phyloP scores from a whole-genome alignment of 2,797 vertebrate species.

The Myotis pilosus region DNA sequence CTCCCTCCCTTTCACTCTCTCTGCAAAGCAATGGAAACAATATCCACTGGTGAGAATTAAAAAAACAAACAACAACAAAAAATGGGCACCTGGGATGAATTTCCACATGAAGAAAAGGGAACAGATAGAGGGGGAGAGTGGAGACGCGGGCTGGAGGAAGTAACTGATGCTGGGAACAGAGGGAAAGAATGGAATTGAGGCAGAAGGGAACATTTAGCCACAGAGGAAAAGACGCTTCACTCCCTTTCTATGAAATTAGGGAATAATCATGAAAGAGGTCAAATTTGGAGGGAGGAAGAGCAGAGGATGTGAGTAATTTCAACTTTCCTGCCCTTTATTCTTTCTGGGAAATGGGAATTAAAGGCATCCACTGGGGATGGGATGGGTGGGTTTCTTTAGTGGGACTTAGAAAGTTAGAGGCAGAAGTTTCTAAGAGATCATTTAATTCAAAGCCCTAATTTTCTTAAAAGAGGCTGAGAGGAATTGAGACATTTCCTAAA shows the following conservation, averaged over 20 bases:
- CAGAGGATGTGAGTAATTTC: not conserved
- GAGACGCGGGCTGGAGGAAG: rapidly evolving
- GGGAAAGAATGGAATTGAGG: not conserved
- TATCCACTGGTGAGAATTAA: too few species aligned
- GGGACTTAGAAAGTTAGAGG: not conserved
- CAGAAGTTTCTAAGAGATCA: not conserved
- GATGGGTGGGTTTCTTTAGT: too few species aligned
- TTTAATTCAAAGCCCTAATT: not conserved
- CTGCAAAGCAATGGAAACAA: too few species aligned
- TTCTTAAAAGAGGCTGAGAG: not conserved
- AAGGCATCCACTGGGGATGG: not conserved
- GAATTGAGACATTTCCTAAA: not conserved
- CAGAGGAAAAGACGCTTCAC: not conserved
- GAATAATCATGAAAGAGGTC: not conserved
- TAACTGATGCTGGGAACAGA: not conserved
- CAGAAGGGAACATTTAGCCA: too few species aligned
- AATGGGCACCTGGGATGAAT: not conserved
- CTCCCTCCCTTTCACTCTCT: too few species aligned
- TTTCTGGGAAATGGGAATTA: not conserved
- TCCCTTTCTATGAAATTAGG: not conserved
- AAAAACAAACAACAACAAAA: too few species aligned
- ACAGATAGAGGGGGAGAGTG: not conserved
- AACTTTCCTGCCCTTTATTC: not conserved
- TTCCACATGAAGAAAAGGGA: not conserved
- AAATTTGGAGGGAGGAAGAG: not conserved